Base-by-base conservation (phyloP, 2,113 vertebrate genomes). In the Mobula birostris region DNA sequence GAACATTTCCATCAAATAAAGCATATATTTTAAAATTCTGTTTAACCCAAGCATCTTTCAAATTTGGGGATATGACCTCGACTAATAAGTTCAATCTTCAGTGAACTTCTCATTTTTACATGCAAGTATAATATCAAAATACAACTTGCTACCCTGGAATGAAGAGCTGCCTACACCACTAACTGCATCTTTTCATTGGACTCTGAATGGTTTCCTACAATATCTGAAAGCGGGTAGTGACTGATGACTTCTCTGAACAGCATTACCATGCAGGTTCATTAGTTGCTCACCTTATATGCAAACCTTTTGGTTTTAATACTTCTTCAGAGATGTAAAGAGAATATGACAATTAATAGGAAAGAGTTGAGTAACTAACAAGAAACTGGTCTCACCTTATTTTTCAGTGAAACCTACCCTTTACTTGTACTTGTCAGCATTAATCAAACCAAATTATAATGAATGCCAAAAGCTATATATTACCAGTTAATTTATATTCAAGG, bases 381-480 rank as follows among this genome's bases (percentile, higher is more conserved):
- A 93, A 93, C 36, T 92, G 36, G 36, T 74, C 91, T 93, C 68
- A 93, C 91, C 91, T 93, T 76, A 93, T 76, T 74, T 70, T 76
- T 74, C 72, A 40, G 24, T 93, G 91, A 36, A 93, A 74, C 68
- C 68, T 93, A 93, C 91, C 91, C 70, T 93, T 93, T 93, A 74
- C 61, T 92, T 92, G 90, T 92, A 95, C 95, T 95, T 94, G 96
- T 96, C 96, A 96, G 95, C 96, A 96, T 97, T 97, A 97, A 97
- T 97, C 96, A 97, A 96, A 97, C 96, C 96, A 96, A 96, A 97
- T 97, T 97, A 97, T 97, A 94, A 96, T 94, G 90, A 95, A 96
- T 96, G 96, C 95, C 96, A 96, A 95, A 95, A 96, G 96, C 96
- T 95, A 95, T 96, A 97, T 96, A 97, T 97, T 97, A 97, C 95